Base-by-base conservation (phyloP, 2,797 vertebrate species). In the Aselliscus stoliczkanus region DNA sequence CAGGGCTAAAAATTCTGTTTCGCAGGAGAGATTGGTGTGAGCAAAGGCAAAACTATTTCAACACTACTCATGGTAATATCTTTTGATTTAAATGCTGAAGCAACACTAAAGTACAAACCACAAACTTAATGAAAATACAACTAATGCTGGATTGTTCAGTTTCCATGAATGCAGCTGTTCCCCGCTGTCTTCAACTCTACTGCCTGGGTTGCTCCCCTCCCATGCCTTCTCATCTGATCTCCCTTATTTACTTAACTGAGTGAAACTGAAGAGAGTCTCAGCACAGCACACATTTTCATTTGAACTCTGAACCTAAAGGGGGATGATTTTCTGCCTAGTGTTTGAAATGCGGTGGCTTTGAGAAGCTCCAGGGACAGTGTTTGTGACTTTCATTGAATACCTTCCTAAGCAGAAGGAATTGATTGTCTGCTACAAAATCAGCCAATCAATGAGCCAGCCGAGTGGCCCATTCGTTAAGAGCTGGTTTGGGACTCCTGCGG, bases 81-180 rank as follows among this genome's bases (percentile, higher is more conserved):
- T 93, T 92, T 85, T 29, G 70, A 25, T 39, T 94, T 81, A 79
- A 73, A 11, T 75, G 44, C 37, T 82, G 42, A 39, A 83, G 27
- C 62, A 82, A 85, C 47, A 13, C 37, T 88, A 84, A 90, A 90
- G 85, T 84, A 88, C 37, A 83, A 67, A 69, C 34, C 67, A 82
- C 62, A 39, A 44, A 81, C 29, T 81, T 90, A 90, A 96, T 81
- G 77, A 88, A 88, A 79, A 67, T 50, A 77, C 44, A 87, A 85
- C 39, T 77, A 69, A 87, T 34, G 75, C 88, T 77, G 82, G 82
- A 58, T 77, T 64, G 54, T 73, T 75, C 37, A 29, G 15, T 73
- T 72, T 90, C 37, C 90, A 79, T 79, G 64, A 75, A 80, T 64
- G 70, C 18, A 76, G 34, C 18, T 91, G 5, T 64, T 56, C 21